Evolutionary conservation across 1,140 invertebrate genomes (phyloP).

Genomic region (Aphelinus certus): DNA sequence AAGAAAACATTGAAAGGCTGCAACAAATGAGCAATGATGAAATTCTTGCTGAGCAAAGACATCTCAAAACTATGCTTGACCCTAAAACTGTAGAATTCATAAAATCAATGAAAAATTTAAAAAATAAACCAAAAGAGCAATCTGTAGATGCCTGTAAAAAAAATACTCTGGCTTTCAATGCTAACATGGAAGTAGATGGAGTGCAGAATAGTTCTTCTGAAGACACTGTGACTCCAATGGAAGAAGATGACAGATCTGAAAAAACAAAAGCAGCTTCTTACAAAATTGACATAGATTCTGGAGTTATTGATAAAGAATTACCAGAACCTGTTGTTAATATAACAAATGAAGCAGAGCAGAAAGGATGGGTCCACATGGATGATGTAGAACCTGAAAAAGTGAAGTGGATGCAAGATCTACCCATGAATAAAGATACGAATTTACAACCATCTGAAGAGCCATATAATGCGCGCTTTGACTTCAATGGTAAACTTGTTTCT

Average conservation of each 20-base stretch:
- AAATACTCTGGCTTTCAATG: slow-evolving; percentile 14
- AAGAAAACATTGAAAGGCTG: slow-evolving; percentile 77
- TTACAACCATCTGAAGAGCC: slow-evolving; percentile 62
- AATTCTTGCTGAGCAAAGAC: slow-evolving; percentile 78
- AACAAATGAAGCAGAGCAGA: slow-evolving; percentile 69
- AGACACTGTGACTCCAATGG: not conserved
- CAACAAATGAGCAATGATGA: slow-evolving; percentile 77
- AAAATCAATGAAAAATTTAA: slow-evolving; percentile 65
- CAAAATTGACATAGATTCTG: slow-evolving; percentile 31
- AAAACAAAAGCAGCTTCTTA: not conserved
- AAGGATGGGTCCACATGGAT: slow-evolving; percentile 85
- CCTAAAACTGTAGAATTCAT: slow-evolving; percentile 75
- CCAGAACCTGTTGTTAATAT: slow-evolving; percentile 69
- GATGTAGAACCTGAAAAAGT: slow-evolving; percentile 83
- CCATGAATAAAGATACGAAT: slow-evolving; percentile 54
- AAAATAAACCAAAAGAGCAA: slow-evolving; percentile 41
- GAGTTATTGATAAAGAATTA: slow-evolving; percentile 42
- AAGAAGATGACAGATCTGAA: not conserved
- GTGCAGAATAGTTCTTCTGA: not conserved
- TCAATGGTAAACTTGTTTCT: slow-evolving; percentile 62
- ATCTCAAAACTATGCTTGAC: slow-evolving; percentile 73
- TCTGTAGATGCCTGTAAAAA: slow-evolving; percentile 2
- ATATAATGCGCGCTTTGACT: slow-evolving; percentile 78
- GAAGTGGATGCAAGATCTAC: slow-evolving; percentile 82
- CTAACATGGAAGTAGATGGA: slow-evolving; percentile 1